Percentiles rank a stretch among this genome's conserved stretches.
phyloP scores from a whole-genome alignment of 2,888 invertebrate genomes.

The Aleiodes alternator region DNA sequence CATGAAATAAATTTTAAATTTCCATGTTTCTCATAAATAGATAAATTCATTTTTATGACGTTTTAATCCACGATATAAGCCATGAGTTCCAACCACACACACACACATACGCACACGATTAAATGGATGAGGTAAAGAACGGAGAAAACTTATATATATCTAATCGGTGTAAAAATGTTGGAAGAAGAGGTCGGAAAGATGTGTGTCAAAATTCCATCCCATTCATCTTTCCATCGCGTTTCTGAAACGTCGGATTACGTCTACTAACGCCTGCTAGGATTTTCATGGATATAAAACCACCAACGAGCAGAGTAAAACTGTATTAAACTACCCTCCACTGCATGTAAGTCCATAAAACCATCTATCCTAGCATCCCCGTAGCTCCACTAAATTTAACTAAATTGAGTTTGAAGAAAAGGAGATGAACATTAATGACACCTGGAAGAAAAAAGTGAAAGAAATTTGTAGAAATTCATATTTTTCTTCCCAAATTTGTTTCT shows the following conservation, averaged over 20 bases:
- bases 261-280: slow-evolving; percentile 35
- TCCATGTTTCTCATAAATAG: not conserved
- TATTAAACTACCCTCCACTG: slow-evolving; percentile 15
- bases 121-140: not conserved
- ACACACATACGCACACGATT: too few species aligned
- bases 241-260: slow-evolving; percentile 31
- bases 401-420: slow-evolving; percentile 17
- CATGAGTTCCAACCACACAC: not conserved
- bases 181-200: not conserved
- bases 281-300: slow-evolving; percentile 25
- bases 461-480: too few species aligned
- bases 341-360: slow-evolving; percentile 28
- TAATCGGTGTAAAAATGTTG: slow-evolving; percentile 27
- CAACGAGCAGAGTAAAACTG: slow-evolving; percentile 24
- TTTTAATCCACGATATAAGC: not conserved
- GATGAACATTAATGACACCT: not conserved
- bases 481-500: too few species aligned
- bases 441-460: not conserved
- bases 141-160: not conserved
- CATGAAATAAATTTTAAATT: not conserved
- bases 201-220: slow-evolving; percentile 20
- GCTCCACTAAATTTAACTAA: slow-evolving; percentile 16
- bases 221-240: not conserved
- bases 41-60: not conserved
- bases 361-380: slow-evolving; percentile 18